These are phyloP conservation scores for Phaedon cochleariae DNA, from an alignment of 2,888 invertebrate species.

Conservation along the genomic window DNA sequence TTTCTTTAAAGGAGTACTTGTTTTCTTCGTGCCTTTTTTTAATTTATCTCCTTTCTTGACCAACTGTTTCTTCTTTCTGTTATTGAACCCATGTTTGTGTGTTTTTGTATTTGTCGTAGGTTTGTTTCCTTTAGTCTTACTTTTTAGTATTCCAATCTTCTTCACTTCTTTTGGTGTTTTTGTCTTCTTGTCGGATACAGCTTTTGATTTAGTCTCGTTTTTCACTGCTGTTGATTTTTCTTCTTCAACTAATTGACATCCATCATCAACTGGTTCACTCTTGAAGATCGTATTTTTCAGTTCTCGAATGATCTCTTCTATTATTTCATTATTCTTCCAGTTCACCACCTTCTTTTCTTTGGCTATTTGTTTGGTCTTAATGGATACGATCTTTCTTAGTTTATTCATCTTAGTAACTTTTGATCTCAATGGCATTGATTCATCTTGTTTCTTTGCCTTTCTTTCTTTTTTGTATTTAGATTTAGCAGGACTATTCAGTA, in stretches of 20 bases:
- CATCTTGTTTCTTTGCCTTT: neutral
- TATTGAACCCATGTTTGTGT: neutral
- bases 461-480: neutral
- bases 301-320: conserved; percentile 29
- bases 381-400: conserved; percentile 11
- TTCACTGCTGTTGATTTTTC: neutral
- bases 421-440: neutral
- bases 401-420: neutral
- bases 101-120: neutral
- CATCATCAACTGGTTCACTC: neutral
- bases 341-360: conserved; percentile 3
- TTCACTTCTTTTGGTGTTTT: neutral
- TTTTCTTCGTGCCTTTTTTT: neutral
- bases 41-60: neutral
- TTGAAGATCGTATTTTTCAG: conserved; percentile 26
- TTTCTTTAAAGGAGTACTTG: neutral
- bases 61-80: neutral
- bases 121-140: neutral
- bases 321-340: conserved; percentile 25
- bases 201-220: neutral
- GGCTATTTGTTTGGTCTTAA: neutral
- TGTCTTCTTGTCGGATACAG: neutral
- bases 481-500: neutral
- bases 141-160: neutral
- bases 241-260: neutral